phyloP scores from a whole-genome alignment of 2,113 vertebrate genomes.

The Oncorhynchus gorbuscha region DNA sequence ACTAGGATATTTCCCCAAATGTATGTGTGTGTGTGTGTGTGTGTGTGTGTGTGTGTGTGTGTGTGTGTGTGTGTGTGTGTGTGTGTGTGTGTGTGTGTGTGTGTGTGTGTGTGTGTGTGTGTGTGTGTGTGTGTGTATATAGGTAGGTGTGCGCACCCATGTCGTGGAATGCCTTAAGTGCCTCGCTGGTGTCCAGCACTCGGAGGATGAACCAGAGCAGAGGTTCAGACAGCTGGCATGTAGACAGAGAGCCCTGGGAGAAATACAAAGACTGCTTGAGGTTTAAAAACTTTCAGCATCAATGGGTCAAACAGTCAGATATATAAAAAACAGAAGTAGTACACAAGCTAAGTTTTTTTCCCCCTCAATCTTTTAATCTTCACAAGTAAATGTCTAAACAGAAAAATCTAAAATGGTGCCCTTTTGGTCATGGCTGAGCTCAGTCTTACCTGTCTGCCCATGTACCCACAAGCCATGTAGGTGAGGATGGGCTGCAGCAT shows the following conservation, averaged over 20 bases:
- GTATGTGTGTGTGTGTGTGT: not conserved
- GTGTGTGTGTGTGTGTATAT: too few relatives aligned
- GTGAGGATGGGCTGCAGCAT: constrained; percentile 98
- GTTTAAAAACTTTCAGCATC: too few relatives aligned
- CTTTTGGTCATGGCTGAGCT: not conserved
- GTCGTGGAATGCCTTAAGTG: constrained; percentile 96
- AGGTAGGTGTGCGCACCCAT: constrained; percentile 80
- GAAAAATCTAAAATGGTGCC: not conserved
- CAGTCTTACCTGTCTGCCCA: constrained; percentile 92
- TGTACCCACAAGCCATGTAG: constrained; percentile 99
- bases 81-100: not conserved
- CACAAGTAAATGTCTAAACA: too few relatives aligned
- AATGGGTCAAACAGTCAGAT: constrained; percentile 18
- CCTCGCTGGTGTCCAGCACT: constrained; percentile 95
- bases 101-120: not conserved
- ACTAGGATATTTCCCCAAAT: not conserved
- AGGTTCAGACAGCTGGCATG: constrained; percentile 96
- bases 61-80: not conserved
- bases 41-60: not conserved
- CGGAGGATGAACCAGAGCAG: constrained; percentile 97
- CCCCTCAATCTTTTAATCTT: too few relatives aligned
- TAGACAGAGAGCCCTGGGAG: constrained; percentile 91
- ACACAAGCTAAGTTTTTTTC: too few relatives aligned
- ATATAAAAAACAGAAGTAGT: not conserved
- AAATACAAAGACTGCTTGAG: not conserved